Percentiles rank a stretch among this genome's conserved stretches.
Evolutionary conservation across 1,140 invertebrate genomes (phyloP).

Genomic region (Leguminivora glycinivorella): DNA sequence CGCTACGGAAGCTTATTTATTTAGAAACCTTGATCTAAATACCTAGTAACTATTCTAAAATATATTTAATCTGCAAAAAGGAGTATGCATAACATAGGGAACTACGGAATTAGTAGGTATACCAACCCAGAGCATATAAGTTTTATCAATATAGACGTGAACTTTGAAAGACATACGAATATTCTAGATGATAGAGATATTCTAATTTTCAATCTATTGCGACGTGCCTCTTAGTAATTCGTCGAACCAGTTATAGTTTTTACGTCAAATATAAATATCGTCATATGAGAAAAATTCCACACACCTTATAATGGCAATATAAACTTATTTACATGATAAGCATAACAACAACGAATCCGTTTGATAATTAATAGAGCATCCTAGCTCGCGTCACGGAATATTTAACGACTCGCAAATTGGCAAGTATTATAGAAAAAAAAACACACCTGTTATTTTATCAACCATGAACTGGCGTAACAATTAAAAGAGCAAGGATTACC

Average conservation of each 20-base stretch:
- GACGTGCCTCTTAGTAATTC: slow-evolving; percentile 17
- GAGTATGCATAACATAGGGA: too few species aligned
- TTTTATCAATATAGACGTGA: neutral
- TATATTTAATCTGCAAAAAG: too few species aligned
- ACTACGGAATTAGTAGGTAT: too few species aligned
- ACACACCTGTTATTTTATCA: neutral
- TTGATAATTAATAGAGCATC: slow-evolving; percentile 24
- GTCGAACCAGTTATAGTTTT: slow-evolving; percentile 29
- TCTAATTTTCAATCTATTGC: slow-evolving; percentile 14
- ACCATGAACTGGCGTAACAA: slow-evolving; percentile 5
- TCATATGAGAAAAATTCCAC: slow-evolving; percentile 37
- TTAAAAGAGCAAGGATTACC: neutral
- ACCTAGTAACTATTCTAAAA: too few species aligned
- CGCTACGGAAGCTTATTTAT: neutral
- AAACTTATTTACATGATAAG: slow-evolving; percentile 23
- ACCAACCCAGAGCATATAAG: neutral
- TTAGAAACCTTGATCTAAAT: neutral
- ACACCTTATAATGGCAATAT: slow-evolving; percentile 1
- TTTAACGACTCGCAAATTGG: slow-evolving; percentile 31
- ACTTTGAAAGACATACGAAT: neutral
- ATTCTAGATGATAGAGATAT: slow-evolving; percentile 9
- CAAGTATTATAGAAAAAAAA: neutral
- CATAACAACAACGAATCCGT: slow-evolving; percentile 18
- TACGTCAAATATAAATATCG: slow-evolving; percentile 33
- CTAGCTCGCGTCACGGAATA: slow-evolving; percentile 41